Conservation (phyloP, 2,113 vertebrate species). For the Anguilla rostrata region DNA sequence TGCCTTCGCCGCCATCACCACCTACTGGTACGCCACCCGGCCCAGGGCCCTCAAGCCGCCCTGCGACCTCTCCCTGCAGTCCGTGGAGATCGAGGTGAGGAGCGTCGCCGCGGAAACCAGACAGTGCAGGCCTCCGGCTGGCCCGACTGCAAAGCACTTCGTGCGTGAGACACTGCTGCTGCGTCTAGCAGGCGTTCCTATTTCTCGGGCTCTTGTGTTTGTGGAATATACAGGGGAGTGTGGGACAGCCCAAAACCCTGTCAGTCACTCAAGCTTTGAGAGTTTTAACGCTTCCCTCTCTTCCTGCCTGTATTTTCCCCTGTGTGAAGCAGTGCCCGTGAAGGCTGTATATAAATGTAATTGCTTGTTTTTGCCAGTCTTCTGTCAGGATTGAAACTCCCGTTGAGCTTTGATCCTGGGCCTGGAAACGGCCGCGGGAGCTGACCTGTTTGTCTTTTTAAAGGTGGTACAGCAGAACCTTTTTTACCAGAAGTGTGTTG, state of each 20-base stretch:
- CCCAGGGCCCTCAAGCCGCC: conserved; percentile 85
- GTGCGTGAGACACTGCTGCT: neutral
- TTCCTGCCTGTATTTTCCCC: neutral
- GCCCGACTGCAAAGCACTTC: neutral
- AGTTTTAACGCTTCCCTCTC: too few species aligned
- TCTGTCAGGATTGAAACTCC: neutral
- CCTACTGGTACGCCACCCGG: conserved; percentile 91
- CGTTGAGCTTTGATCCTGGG: neutral
- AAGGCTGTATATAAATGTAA: neutral
- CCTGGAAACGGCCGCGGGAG: neutral
- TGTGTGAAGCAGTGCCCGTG: neutral
- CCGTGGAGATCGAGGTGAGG: conserved; percentile 82
- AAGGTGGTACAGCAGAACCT: neutral
- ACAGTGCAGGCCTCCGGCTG: neutral
- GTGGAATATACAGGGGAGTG: neutral
- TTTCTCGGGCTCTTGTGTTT: neutral
- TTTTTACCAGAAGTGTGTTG: too few species aligned
- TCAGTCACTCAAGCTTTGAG: too few species aligned
- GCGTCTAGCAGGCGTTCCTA: neutral
- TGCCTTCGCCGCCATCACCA: conserved; percentile 87
- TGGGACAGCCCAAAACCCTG: too few species aligned
- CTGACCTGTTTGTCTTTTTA: neutral
- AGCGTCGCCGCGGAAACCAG: neutral
- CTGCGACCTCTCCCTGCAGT: conserved; percentile 88
- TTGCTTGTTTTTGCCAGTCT: neutral